Percentiles rank a stretch among this genome's conserved stretches.
Evolutionary conservation across 2,797 vertebrate genomes (phyloP).

Genomic region (Emys orbicularis): DNA sequence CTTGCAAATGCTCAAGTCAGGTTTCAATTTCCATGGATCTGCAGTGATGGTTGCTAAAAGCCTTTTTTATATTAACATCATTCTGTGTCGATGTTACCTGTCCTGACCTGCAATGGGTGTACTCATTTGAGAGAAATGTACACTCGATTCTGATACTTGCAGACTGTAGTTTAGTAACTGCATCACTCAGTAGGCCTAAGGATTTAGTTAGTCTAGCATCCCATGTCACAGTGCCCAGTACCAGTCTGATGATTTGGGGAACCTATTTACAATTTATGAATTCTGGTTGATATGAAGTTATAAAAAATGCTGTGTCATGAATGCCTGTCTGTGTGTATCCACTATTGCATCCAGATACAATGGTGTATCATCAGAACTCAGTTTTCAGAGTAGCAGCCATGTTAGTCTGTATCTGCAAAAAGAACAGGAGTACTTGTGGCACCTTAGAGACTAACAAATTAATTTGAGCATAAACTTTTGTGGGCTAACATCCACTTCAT

Average conservation of each 20-base stretch:
- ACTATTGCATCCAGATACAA: neutral
- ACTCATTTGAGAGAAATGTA: neutral
- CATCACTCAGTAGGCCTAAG: neutral
- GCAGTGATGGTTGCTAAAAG: neutral
- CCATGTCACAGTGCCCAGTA: neutral
- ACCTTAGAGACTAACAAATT: no score
- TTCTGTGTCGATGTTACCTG: neutral
- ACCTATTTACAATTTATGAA: neutral
- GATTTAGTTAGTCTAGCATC: neutral
- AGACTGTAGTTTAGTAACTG: neutral
- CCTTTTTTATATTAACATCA: neutral
- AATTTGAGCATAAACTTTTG: no score
- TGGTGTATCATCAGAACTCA: neutral
- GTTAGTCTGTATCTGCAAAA: no score
- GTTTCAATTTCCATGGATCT: neutral
- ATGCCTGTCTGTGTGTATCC: neutral
- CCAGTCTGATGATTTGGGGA: neutral
- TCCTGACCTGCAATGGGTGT: rapidly evolving
- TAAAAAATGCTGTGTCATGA: neutral
- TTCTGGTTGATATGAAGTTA: neutral
- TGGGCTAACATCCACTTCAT: no score
- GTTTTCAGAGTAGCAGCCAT: no score
- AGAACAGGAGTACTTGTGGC: no score
- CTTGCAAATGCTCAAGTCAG: neutral
- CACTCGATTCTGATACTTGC: neutral